A percentile compares a stretch with the other conserved stretches of the same genome.
phyloP scores from a whole-genome alignment of 2,888 invertebrate genomes.

The Coelogynopora nodosa region DNA sequence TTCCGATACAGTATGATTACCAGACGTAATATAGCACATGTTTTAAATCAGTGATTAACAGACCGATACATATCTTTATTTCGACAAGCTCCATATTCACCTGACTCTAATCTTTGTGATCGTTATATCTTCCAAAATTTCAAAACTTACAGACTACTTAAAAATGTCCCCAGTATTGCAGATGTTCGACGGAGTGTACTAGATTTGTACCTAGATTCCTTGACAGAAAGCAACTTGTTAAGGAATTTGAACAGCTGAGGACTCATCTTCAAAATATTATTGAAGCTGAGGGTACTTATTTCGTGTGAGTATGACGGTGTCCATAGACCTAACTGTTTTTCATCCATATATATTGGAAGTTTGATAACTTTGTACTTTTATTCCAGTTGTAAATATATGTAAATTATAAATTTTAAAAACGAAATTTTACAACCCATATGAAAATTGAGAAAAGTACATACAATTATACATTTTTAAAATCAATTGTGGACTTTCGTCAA shows the following conservation, averaged over 20 bases:
- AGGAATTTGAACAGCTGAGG: neutral
- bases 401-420: neutral
- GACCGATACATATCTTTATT: neutral
- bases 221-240: neutral
- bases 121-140: neutral
- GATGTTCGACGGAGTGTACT: neutral
- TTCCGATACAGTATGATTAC: neutral
- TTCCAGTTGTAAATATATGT: neutral
- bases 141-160: neutral
- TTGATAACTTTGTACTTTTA: neutral
- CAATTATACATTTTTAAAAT: no score
- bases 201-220: neutral
- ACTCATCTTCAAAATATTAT: neutral
- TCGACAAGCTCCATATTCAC: neutral
- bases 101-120: neutral
- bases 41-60: neutral
- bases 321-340: neutral
- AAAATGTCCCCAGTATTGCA: neutral
- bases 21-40: neutral
- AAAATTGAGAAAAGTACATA: no score
- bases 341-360: neutral
- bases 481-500: no score
- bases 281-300: neutral
- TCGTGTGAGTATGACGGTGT: neutral
- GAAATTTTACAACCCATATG: no score